Percentiles rank a stretch among this genome's conserved stretches.
Evolutionary conservation across 1,140 invertebrate genomes (phyloP).

Genomic region (Achroia grisella): DNA sequence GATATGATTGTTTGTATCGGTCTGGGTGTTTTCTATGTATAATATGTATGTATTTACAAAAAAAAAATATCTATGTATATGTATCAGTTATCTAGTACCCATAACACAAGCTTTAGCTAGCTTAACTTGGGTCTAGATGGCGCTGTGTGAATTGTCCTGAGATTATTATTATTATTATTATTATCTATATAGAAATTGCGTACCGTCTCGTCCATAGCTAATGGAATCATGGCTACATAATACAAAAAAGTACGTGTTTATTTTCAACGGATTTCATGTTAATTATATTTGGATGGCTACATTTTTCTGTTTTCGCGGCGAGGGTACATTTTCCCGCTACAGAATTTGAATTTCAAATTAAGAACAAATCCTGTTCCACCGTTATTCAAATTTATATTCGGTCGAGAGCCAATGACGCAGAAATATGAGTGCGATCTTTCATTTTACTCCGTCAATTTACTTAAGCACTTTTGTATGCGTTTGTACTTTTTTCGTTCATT

Average conservation of each 20-base stretch:
- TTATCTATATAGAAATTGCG: too few relatives aligned
- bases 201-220: too few relatives aligned
- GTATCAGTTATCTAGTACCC: too few relatives aligned
- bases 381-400: conserved; percentile 61
- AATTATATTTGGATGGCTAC: conserved; percentile 38
- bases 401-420: conserved; percentile 46
- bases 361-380: conserved; percentile 51
- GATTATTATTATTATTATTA: too few relatives aligned
- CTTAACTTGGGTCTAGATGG: too few relatives aligned
- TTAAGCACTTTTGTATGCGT: conserved; percentile 16
- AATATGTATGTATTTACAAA: too few relatives aligned
- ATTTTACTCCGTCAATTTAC: conserved; percentile 29
- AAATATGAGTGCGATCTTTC: conserved; percentile 53
- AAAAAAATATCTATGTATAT: too few relatives aligned
- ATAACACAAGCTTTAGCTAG: too few relatives aligned
- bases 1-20: too few relatives aligned
- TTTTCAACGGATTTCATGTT: conserved; percentile 20
- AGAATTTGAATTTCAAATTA: conserved; percentile 58
- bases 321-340: conserved; percentile 32
- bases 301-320: conserved; percentile 35
- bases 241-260: conserved; percentile 15
- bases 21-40: too few relatives aligned
- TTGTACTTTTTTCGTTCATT: conserved; percentile 5
- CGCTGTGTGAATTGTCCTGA: too few relatives aligned
- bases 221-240: conserved; percentile 5